These are phyloP conservation scores for Aspidoscelis tigris DNA, from an alignment of 2,113 vertebrate species.

Conservation along the genomic window DNA sequence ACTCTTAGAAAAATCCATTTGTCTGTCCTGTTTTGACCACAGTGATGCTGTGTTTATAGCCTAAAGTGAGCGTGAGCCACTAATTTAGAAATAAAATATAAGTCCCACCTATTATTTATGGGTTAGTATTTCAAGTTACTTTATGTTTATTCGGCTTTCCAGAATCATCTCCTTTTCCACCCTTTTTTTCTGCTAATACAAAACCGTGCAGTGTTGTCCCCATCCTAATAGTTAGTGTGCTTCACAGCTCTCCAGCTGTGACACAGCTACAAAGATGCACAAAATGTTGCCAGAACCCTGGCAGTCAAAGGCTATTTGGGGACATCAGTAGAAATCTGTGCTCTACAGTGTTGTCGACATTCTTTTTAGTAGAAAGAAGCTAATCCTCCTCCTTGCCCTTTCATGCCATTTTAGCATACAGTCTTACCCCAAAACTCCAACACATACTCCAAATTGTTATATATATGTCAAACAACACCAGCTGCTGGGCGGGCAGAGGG, in stretches of 20 bases:
- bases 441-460: slow-evolving; percentile 41
- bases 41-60: background rate
- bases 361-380: slow-evolving; percentile 49
- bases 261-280: background rate
- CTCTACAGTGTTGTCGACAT: slow-evolving; percentile 46
- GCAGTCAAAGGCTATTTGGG: slow-evolving; percentile 23
- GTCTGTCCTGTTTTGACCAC: no score
- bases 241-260: background rate
- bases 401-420: slow-evolving; percentile 45
- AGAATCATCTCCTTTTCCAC: background rate
- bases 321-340: slow-evolving; percentile 10
- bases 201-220: background rate
- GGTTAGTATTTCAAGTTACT: background rate
- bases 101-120: background rate
- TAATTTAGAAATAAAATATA: background rate
- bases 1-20: no score
- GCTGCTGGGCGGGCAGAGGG: slow-evolving; percentile 40
- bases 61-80: background rate
- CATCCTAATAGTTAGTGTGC: background rate
- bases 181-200: background rate
- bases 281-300: background rate
- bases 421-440: slow-evolving; percentile 24
- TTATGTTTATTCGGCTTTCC: background rate
- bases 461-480: slow-evolving; percentile 19
- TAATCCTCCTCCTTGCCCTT: slow-evolving; percentile 49